These are phyloP conservation scores for Pangasius krempfi DNA, from an alignment of 2,797 vertebrate species.

Conservation along the genomic window DNA sequence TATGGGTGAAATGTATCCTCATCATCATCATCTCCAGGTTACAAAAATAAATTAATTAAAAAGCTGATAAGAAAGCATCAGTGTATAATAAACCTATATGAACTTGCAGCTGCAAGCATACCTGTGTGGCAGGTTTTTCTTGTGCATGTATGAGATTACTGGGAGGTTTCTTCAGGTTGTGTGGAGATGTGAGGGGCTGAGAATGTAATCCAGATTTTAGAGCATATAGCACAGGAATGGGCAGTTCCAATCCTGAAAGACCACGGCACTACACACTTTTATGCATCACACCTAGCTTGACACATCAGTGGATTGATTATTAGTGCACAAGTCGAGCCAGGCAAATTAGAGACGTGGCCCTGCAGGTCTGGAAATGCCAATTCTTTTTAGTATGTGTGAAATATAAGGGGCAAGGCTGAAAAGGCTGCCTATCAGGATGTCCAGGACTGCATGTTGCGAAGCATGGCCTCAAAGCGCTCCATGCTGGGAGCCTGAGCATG, in stretches of 20 bases:
- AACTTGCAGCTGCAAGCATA: conserved; percentile 63
- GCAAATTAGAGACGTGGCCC: not conserved
- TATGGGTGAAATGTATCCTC: conserved; percentile 56
- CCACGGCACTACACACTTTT: conserved; percentile 7
- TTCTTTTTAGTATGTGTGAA: conserved; percentile 36
- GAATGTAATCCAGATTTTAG: conserved; percentile 23
- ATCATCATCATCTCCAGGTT: conserved; percentile 61
- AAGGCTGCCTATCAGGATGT: conserved; percentile 81
- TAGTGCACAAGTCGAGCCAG: conserved; percentile 24
- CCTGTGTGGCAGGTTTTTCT: conserved; percentile 45
- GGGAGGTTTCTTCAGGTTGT: conserved; percentile 48
- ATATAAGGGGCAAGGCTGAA: conserved; percentile 11
- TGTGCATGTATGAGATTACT: conserved; percentile 31
- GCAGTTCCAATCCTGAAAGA: conserved; percentile 24
- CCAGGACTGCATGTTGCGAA: conserved; percentile 93
- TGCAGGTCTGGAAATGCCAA: conserved; percentile 19
- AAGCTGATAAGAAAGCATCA: conserved; percentile 54
- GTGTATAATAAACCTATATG: conserved; percentile 60
- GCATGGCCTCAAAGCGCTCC: conserved; percentile 94
- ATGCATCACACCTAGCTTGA: conserved; percentile 9
- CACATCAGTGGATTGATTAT: conserved; percentile 9
- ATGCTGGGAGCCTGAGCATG: conserved; percentile 86
- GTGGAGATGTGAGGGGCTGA: conserved; percentile 25
- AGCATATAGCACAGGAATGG: conserved; percentile 16
- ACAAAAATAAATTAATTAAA: conserved; percentile 72